These are phyloP conservation scores for Aethina tumida DNA, from an alignment of 1,140 invertebrate genomes.

Conservation along the genomic window DNA sequence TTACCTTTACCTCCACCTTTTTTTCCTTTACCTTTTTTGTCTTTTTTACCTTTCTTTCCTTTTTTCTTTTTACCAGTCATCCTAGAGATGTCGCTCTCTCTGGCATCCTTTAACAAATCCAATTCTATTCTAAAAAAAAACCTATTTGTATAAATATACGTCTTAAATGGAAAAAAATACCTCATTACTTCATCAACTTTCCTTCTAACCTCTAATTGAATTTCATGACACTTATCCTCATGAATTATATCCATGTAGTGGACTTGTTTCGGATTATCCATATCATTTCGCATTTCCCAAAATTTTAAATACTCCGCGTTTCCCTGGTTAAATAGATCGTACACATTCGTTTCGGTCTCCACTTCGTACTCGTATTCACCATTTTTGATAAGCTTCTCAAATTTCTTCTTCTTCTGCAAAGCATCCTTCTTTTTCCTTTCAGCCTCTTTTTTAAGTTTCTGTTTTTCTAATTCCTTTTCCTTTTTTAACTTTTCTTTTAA, in stretches of 20 bases:
- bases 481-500: slow-evolving; percentile 12
- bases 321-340: slow-evolving; percentile 31
- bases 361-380: slow-evolving; percentile 33
- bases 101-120: slow-evolving; percentile 40
- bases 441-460: slow-evolving; percentile 14
- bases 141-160: slow-evolving; percentile 1
- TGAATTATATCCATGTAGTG: slow-evolving; percentile 41
- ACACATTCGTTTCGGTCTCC: slow-evolving; percentile 20
- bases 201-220: slow-evolving; percentile 43
- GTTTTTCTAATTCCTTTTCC: slow-evolving; percentile 19
- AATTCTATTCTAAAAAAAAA: slow-evolving; percentile 37
- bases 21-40: slow-evolving; percentile 52
- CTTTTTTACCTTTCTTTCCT: slow-evolving; percentile 46
- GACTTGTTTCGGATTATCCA: slow-evolving; percentile 36
- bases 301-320: slow-evolving; percentile 37
- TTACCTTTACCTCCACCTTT: slow-evolving; percentile 48
- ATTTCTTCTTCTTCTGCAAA: slow-evolving; percentile 26
- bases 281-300: slow-evolving; percentile 38
- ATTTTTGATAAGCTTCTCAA: slow-evolving; percentile 24
- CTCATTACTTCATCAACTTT: slow-evolving; percentile 48
- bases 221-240: slow-evolving; percentile 40
- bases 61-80: slow-evolving; percentile 43
- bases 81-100: slow-evolving; percentile 37
- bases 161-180: slow-evolving; percentile 6
- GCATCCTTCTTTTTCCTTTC: slow-evolving; percentile 16